These are phyloP conservation scores for Ditylenchus weischeri DNA, from an alignment of 2,888 invertebrate species.

Conservation along the genomic window DNA sequence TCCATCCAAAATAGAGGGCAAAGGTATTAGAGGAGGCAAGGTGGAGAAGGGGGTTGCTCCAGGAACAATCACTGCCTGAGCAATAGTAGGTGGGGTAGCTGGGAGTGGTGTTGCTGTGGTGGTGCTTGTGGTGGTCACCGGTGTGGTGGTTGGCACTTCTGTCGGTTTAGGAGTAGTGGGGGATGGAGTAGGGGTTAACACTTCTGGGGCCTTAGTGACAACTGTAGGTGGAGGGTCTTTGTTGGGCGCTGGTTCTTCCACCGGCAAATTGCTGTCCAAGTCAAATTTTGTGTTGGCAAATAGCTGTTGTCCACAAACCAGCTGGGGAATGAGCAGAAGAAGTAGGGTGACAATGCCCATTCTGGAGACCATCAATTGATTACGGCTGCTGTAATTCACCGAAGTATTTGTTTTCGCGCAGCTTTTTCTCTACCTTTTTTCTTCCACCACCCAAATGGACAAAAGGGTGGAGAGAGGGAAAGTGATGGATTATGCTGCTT, in stretches of 20 bases:
- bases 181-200: background rate
- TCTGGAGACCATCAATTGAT: no score
- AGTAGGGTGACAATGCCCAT: no score
- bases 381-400: no score
- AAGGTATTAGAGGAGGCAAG: background rate
- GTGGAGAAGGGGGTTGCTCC: background rate
- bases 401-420: no score
- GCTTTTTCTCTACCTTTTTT: no score
- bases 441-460: no score
- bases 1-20: background rate
- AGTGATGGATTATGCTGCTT: no score
- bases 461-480: no score
- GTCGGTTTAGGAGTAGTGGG: background rate
- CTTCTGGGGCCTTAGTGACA: constrained; percentile 12
- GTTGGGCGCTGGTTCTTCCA: constrained; percentile 26
- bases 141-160: background rate
- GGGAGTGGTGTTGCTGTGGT: background rate
- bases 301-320: constrained; percentile 10
- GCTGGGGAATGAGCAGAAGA: no score
- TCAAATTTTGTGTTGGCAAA: constrained; percentile 42
- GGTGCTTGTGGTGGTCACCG: constrained; percentile 1
- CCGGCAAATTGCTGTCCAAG: constrained; percentile 36
- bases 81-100: background rate
- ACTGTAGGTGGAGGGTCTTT: constrained; percentile 22
- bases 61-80: background rate